Percentiles rank a stretch among this genome's conserved stretches.
These are phyloP conservation scores for Cyclophora punctaria DNA, from an alignment of 2,888 invertebrate species.

Conservation along the genomic window DNA sequence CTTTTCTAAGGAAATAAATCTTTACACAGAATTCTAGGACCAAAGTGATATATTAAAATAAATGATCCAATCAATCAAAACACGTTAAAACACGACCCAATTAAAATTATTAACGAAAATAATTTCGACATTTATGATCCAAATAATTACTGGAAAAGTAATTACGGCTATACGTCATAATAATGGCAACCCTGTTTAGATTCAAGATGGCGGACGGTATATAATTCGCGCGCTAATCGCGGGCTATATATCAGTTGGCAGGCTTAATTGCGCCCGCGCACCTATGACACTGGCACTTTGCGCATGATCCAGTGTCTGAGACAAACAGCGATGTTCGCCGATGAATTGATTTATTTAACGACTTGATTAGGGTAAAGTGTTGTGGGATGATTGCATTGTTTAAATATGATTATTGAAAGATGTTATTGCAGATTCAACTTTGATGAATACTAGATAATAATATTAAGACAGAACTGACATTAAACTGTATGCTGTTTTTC, in stretches of 20 bases:
- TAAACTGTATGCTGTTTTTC: no score
- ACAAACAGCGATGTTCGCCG: conserved; percentile 2
- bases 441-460: no score
- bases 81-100: no score
- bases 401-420: no score
- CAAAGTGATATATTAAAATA: no score
- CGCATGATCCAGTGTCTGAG: conserved; percentile 18
- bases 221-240: conserved; percentile 19
- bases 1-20: no score
- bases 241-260: conserved; percentile 20
- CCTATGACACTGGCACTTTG: conserved; percentile 20
- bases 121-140: no score
- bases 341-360: conserved; percentile 1
- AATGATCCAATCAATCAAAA: no score
- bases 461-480: no score
- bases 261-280: conserved; percentile 18
- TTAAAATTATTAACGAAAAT: neutral
- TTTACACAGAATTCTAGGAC: no score
- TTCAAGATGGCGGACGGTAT: conserved; percentile 14
- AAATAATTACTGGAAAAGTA: conserved; percentile 2
- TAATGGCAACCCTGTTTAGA: conserved; percentile 11
- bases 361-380: neutral
- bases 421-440: no score
- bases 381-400: no score
- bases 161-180: neutral